Evolutionary conservation across 1,140 invertebrate genomes (phyloP).

Genomic region (Cardiocondyla obscurior): DNA sequence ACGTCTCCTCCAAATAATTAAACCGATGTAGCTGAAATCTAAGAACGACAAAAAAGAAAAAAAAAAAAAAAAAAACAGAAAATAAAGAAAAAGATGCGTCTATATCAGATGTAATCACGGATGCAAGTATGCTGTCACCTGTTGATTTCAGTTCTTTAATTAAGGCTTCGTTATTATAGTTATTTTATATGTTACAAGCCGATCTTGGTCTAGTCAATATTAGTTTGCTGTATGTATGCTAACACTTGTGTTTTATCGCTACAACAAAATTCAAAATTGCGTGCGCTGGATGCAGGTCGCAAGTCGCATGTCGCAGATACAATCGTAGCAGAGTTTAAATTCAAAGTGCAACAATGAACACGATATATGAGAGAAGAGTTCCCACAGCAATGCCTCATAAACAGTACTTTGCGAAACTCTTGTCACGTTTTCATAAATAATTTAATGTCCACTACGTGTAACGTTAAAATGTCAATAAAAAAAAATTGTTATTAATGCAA

Average conservation of each 20-base stretch:
- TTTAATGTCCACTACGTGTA: not conserved
- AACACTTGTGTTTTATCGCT: not conserved
- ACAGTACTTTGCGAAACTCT: not conserved
- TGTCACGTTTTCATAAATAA: not conserved
- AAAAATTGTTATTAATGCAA: not conserved
- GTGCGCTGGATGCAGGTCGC: not conserved
- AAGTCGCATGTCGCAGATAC: not conserved
- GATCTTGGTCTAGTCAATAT: conserved; percentile 10
- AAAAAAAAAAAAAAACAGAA: conserved; percentile 23
- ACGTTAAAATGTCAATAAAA: not conserved
- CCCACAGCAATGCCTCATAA: not conserved
- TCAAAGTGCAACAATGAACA: conserved; percentile 6
- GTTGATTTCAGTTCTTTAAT: conserved; percentile 3
- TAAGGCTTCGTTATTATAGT: not conserved
- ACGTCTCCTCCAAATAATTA: conserved; percentile 44
- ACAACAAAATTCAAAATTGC: not conserved
- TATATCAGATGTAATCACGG: not conserved
- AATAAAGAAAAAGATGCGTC: not conserved
- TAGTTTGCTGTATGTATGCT: not conserved
- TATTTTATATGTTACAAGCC: not conserved
- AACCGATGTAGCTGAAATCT: conserved; percentile 59
- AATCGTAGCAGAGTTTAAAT: not conserved
- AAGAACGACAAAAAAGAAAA: conserved; percentile 18
- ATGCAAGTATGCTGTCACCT: conserved; percentile 1
- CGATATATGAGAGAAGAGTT: not conserved